Evolutionary conservation across 2,797 vertebrate genomes (phyloP).

Genomic region (Gephyroberyx darwinii): DNA sequence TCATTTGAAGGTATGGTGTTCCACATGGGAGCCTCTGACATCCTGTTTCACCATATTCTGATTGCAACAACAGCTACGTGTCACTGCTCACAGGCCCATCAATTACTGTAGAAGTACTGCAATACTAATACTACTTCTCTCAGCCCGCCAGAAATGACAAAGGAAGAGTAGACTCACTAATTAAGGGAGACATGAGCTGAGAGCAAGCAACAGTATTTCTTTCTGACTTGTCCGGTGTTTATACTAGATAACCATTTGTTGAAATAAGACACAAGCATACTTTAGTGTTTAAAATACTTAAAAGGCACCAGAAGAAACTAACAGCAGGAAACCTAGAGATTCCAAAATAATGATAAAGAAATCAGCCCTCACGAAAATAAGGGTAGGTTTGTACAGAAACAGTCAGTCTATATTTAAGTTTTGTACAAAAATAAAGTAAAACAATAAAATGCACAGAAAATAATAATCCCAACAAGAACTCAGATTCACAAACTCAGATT

Average conservation of each 20-base stretch:
- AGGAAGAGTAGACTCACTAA: slow-evolving; percentile 52
- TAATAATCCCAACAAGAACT: no score
- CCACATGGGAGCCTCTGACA: slow-evolving; percentile 43
- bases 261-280: slow-evolving; percentile 21
- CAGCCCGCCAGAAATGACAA: slow-evolving; percentile 45
- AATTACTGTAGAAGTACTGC: slow-evolving; percentile 43
- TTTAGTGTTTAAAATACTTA: not conserved
- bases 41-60: no score
- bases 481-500: no score
- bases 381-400: not conserved
- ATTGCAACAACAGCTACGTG: slow-evolving; percentile 39
- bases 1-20: slow-evolving; percentile 1
- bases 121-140: slow-evolving; percentile 32
- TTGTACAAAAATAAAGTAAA: no score
- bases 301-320: not conserved
- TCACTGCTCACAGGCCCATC: slow-evolving; percentile 21
- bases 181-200: slow-evolving; percentile 26
- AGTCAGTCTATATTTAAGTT: not conserved
- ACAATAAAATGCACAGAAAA: no score
- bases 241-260: slow-evolving; percentile 27
- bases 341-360: not conserved
- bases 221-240: slow-evolving; percentile 31
- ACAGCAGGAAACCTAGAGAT: not conserved
- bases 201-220: not conserved
- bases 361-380: not conserved